Base-by-base conservation (phyloP, 2,888 invertebrate species). In the Venusia cambrica region DNA sequence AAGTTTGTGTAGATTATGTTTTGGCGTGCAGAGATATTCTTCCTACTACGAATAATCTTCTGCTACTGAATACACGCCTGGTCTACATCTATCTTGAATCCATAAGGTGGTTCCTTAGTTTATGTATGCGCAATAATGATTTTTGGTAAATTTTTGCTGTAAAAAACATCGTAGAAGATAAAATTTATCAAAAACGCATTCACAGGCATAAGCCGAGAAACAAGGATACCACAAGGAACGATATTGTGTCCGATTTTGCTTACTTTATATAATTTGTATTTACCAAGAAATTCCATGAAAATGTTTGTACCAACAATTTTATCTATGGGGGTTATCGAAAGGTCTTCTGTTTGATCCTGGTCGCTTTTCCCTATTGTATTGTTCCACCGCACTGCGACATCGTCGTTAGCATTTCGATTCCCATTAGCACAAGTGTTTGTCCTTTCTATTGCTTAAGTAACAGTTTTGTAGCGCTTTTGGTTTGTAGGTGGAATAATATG, bases 331-430 rank as follows among this genome's bases (percentile, higher is more conserved):
- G 32, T 29, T 32, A 40, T 48, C 35, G 29, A 13, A 30, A 27
- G 39, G 31, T 32, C 38, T 24, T 36, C 27, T 25, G 9, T 39
- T 30, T 26, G 15, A 48, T 34, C 40, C 43, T 32, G 41, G 33
- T 44, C n/a, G 28, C 45, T 38, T 44, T 56, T 57, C 54, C 52
- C 54, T 28, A 48, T 42, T 57, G 51, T 45, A 52, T 44, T 45
- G 38, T 54, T 48, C 45, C 48, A 48, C 54, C 58, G 60, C 59
- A 59, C 44, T 61, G 61, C 61, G 58, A 37, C 53, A 48, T 48
- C 50, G n/a, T n/a, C n/a, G 43, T 52, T 54, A 45, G 39, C 52
- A 51, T 60, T n/a, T 48, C 42, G 38, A 46, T 45, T 43, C 31
- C 48, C 35, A 35, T 44, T 43, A 45, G 36, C 48, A 45, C 26